phyloP scores from a whole-genome alignment of 2,113 vertebrate species.

The Oxyura jamaicensis region DNA sequence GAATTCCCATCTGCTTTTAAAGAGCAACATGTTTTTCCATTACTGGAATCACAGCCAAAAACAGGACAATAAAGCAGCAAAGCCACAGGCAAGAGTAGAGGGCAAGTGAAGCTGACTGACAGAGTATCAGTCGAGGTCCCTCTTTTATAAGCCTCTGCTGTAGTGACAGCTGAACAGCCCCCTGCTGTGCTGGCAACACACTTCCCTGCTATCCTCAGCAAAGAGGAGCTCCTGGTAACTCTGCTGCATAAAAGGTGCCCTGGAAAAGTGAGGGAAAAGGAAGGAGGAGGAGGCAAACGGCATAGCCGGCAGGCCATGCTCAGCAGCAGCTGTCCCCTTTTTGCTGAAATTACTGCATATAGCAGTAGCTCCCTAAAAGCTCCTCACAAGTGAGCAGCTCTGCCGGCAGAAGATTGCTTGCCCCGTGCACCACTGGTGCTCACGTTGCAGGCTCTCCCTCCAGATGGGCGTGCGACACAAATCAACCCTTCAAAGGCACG shows the following conservation, averaged over 20 bases:
- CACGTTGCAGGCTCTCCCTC: not conserved
- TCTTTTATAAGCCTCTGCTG: not conserved
- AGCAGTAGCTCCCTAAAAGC: not conserved
- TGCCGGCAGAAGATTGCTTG: fast-evolving
- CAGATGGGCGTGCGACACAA: not conserved
- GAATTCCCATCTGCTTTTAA: conserved; percentile 72
- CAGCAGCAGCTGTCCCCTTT: not conserved
- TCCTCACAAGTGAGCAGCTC: not conserved
- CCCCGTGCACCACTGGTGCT: not conserved
- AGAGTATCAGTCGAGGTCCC: not conserved
- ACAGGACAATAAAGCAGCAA: conserved; percentile 41
- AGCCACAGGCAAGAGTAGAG: conserved; percentile 1
- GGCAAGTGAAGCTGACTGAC: conserved; percentile 21
- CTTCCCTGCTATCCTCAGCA: not conserved
- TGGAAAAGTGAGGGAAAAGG: not conserved
- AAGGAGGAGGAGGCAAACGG: not conserved
- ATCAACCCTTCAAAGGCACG: not conserved
- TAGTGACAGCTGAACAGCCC: not conserved
- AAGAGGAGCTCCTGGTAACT: not conserved
- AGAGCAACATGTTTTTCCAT: conserved; percentile 71
- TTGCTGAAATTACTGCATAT: not conserved
- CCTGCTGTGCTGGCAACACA: not conserved
- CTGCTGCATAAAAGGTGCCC: not conserved
- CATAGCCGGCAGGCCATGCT: not conserved
- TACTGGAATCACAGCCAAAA: conserved; percentile 49